phyloP scores from a whole-genome alignment of 2,888 invertebrate species.

The Lampropteryx suffumata region DNA sequence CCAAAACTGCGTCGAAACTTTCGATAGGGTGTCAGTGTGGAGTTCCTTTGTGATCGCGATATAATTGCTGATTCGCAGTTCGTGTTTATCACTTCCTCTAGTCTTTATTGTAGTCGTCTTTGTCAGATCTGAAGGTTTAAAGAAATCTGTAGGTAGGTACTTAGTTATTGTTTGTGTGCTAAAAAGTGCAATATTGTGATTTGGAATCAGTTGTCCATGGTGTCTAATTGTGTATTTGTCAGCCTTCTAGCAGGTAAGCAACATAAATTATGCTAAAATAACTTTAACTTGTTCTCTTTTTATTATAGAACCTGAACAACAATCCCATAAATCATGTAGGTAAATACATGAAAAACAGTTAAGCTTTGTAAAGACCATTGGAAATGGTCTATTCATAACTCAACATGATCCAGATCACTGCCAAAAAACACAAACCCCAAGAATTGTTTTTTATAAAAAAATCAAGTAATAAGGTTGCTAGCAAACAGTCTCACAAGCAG shows the following conservation, averaged over 20 bases:
- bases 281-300: too few species aligned
- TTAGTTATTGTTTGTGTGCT: conserved; percentile 21
- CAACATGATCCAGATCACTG: too few species aligned
- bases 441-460: too few species aligned
- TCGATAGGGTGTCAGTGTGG: conserved; percentile 63
- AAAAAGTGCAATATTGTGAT: conserved; percentile 24
- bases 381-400: too few species aligned
- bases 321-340: too few species aligned
- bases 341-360: too few species aligned
- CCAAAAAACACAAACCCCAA: too few species aligned
- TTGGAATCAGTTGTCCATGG: conserved; percentile 56
- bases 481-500: too few species aligned
- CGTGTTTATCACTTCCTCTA: conserved; percentile 64
- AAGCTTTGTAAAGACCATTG: too few species aligned
- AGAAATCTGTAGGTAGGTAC: too few species aligned
- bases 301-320: too few species aligned
- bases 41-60: conserved; percentile 75
- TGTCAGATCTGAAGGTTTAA: conserved; percentile 45
- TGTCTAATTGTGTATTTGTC: conserved; percentile 72
- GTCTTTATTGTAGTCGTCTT: conserved; percentile 51
- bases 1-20: conserved; percentile 52
- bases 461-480: too few species aligned
- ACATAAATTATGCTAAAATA: conserved; percentile 11
- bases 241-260: conserved; percentile 62
- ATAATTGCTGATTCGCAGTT: conserved; percentile 61